These are phyloP conservation scores for Coreius guichenoti DNA, from an alignment of 2,797 vertebrate genomes.

Conservation along the genomic window DNA sequence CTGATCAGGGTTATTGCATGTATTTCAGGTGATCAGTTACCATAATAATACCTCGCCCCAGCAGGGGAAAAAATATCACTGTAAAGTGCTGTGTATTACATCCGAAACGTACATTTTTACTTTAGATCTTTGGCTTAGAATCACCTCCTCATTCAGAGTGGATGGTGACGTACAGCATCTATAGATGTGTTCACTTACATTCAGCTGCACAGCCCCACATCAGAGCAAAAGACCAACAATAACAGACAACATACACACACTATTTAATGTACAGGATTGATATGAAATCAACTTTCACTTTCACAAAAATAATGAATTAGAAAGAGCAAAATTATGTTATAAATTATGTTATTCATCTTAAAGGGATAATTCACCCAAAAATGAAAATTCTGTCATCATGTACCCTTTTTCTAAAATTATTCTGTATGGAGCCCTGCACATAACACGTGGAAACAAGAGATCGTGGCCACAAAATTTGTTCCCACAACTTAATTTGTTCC, in stretches of 20 bases:
- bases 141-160: slow-evolving; percentile 63
- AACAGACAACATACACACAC: neutral
- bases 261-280: slow-evolving; percentile 10
- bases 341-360: slow-evolving; percentile 65
- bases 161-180: slow-evolving; percentile 12
- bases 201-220: neutral
- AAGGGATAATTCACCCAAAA: neutral
- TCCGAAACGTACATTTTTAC: slow-evolving; percentile 66
- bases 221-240: neutral
- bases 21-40: slow-evolving; percentile 15
- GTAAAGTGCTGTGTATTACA: slow-evolving; percentile 77
- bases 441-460: neutral
- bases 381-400: slow-evolving; percentile 4
- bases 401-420: neutral
- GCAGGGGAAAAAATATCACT: neutral
- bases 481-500: neutral
- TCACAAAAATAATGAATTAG: slow-evolving; percentile 70
- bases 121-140: slow-evolving; percentile 81
- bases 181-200: neutral
- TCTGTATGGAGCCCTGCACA: neutral
- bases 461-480: neutral
- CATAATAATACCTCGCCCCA: neutral
- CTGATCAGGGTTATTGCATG: slow-evolving; percentile 36
- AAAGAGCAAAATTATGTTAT: slow-evolving; percentile 75
- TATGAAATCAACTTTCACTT: neutral